Evolutionary conservation across 2,888 invertebrate species (phyloP).

Genomic region (Hylaea fasciaria): DNA sequence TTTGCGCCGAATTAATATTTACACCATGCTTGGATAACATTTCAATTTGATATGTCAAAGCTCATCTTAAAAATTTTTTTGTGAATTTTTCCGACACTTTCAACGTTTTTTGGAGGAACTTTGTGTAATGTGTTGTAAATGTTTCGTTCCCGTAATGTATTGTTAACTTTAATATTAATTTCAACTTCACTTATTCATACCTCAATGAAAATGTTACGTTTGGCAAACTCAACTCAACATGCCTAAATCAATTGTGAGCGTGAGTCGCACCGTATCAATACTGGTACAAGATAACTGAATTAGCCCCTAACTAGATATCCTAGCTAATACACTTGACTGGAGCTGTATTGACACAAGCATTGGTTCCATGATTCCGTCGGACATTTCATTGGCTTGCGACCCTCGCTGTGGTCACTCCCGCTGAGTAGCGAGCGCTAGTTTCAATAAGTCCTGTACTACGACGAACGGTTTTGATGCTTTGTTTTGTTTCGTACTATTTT

Average conservation of each 20-base stretch:
- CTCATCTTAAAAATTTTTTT: not conserved
- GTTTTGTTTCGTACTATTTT: not conserved
- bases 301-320: not conserved
- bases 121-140: too few relatives aligned
- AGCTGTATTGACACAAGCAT: constrained; percentile 35
- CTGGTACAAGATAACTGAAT: too few relatives aligned
- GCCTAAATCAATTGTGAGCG: too few relatives aligned
- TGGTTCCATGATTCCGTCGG: constrained; percentile 52
- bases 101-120: too few relatives aligned
- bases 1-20: constrained; percentile 11
- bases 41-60: constrained; percentile 5
- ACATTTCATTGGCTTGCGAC: constrained; percentile 56
- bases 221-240: too few relatives aligned
- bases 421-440: not conserved
- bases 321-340: constrained; percentile 3
- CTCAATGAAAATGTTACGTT: not conserved
- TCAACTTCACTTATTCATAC: too few relatives aligned
- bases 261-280: too few relatives aligned
- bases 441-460: constrained; percentile 1
- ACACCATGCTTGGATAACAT: constrained; percentile 9
- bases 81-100: too few relatives aligned
- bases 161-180: too few relatives aligned
- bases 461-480: constrained; percentile 31
- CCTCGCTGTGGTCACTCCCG: constrained; percentile 37
- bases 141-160: too few relatives aligned